Evolutionary conservation across 1,140 invertebrate genomes (phyloP), one percentile per base, ranked within the genome.

Genomic region (Limonius californicus): DNA sequence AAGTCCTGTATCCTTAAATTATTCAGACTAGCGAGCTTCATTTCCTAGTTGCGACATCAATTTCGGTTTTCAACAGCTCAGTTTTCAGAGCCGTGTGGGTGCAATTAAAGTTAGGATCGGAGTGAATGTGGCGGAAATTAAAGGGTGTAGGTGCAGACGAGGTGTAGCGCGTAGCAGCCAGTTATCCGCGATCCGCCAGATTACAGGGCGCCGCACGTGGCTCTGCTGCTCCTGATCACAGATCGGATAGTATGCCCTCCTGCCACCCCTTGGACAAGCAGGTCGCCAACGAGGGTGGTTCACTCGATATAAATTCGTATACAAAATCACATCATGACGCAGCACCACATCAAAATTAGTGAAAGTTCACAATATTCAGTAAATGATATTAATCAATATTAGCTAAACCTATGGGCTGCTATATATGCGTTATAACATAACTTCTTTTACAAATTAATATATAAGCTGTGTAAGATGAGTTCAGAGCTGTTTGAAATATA

Each of bases 101-200:
- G 68, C 62, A 67, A 69, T 69, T 69, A 69, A 69, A 69, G 61
- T 69, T 64, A 57, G 65, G 61, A 62, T 66, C 61, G 35, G 61
- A 63, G 64, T 63, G 45, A 50, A 50, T 50, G 61, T 65, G 54
- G 59, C 58, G 68, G 68, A 69, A 69, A 69, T 69, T 63, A 69
- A 67, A 69, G 68, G 68, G 68, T 69, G 65, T 69, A 69, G 63
- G 64, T 65, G 59, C 53, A 65, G 54, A 62, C 58, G 65, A 65
- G 62, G 68, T 67, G 68, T 67, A 69, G 63, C 63, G 59, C 61
- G 63, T 69, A 67, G 63, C 65, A 67, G 65, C 65, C 65, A 65
- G 63, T 69, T 69, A 69, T 62, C 64, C 60, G 65, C 65, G 68
- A 69, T 69, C 61, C 64, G 65, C 57, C 66, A 67, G 68, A 69